Evolutionary conservation across 64 coral and sea anemone genomes (phyloP), one percentile per base, ranked within the genome.

Genomic region (Astreopora myriophthalma): DNA sequence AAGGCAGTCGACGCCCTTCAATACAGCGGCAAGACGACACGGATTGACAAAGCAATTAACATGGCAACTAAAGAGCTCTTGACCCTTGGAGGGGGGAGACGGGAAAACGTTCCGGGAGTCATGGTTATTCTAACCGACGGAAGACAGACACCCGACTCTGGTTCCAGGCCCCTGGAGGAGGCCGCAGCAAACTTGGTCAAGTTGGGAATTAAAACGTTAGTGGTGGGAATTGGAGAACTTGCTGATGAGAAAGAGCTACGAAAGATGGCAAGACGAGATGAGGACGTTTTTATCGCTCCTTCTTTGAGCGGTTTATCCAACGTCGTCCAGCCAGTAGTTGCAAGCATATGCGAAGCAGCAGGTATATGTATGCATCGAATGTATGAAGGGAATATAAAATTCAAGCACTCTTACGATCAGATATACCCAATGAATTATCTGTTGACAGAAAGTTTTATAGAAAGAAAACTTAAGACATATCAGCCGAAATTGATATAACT

Each of bases 71-170:
- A 67, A 38, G 83, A 87, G 30, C 35, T 93, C 19, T 69, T 93
- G 71, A 75, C 71, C 1, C 34, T 10, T 0, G 34, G 38, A 20
- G 90, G 79, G 23, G 82, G 84, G 0, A 28, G 39, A 42, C 37
- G 91, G 46, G 16, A 11, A 27, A 71, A 62, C 9, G 36, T 87
- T 34, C 84, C 84, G 0, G 86, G 34, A 34, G 72, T 87, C 3
- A 76, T 85, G 70, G 77, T 96, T 8, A 89, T 96, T 34, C 42
- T 96, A 6, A 96, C 94, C 25, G 94, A 96, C 76, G 94, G 94
- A 38, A 80, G 81, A 31, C 94, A 96, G 60, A 93, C 90, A 12
- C 74, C 27, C 6, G 80, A 82, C 40, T 80, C 67, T 3, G 71
- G 85, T 40, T 44, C 85, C 38, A 87, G 35, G 8, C 71, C 85